Evolutionary conservation across 2,888 invertebrate species (phyloP), one percentile per base, ranked within the genome.

Genomic region (Pollenia amentaria): DNA sequence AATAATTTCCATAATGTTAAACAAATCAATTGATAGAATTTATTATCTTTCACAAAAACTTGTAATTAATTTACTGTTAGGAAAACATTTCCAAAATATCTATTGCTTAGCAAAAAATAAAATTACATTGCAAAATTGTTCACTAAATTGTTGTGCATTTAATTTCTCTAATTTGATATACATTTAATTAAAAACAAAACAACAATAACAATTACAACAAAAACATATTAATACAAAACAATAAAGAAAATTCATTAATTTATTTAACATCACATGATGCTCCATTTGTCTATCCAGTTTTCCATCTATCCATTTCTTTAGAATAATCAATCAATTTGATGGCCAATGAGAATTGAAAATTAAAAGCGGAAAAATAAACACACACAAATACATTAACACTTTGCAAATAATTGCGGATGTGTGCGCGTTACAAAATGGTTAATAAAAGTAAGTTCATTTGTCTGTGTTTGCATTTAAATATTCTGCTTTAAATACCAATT

Each of bases 271-370:
- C 44, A 57, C 12, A 44, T 60, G 38, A 38, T 46, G 44, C 29
- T 67, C 48, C 60, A 40, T 38, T 29, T 29, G 29, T 29, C 29
- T 29, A 29, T 29, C 29, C 29, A 29, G 29, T 29, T 29, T 29
- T 29, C 29, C 29, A 29, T 4, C 29, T 29, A 10, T 12, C 48
- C 44, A 44, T 42, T 6, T 44, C 55, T 53, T 53, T 60, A 42
- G 18, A 64, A 65, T 85, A 80, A 85, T 80, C 80, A 85, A 81
- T 81, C 80, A 85, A 76, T 65, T 85, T 72, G 80, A 76, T 44
- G 70, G 70, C 65, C 57, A 81, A 85, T 81, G 44, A 57, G 53
- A 81, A 85, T 81, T 76, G 55, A 65, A 81, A 67, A 77, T 81
- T 85, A 72, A 72, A 82, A 64, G 10, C n/a, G 11, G n/a, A 46